Percentiles rank a stretch among this genome's conserved stretches.
Conservation (phyloP, 2,888 invertebrate genomes). For the Acronicta psi region DNA sequence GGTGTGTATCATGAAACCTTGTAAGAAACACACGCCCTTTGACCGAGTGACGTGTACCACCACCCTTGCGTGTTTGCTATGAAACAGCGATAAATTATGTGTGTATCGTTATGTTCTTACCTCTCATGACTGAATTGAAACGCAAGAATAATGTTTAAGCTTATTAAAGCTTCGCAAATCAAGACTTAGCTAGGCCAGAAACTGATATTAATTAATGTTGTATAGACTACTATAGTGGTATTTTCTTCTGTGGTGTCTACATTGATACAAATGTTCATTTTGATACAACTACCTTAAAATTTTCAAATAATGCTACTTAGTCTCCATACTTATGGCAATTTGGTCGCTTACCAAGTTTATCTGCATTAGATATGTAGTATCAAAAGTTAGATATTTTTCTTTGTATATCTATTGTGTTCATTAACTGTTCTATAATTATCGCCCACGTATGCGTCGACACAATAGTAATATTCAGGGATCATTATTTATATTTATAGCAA, state of each 20-base stretch:
- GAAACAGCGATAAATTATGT: conserved; percentile 47
- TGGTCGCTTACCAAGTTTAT: neutral
- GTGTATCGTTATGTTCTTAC: conserved; percentile 46
- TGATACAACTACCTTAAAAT: no score
- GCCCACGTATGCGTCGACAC: conserved; percentile 36
- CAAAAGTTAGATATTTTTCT: conserved; percentile 9
- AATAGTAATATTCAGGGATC: conserved; percentile 31
- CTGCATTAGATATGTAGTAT: conserved; percentile 5
- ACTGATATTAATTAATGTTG: neutral
- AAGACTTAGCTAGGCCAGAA: neutral
- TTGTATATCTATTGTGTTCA: conserved; percentile 12
- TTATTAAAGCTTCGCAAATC: conserved; percentile 21
- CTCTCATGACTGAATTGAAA: conserved; percentile 23
- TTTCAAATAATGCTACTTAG: no score
- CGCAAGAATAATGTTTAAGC: conserved; percentile 4
- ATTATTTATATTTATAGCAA: conserved; percentile 53
- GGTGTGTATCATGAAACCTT: conserved; percentile 49
- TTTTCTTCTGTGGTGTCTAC: no score
- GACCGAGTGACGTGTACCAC: conserved; percentile 41
- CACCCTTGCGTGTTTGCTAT: conserved; percentile 51
- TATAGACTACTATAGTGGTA: no score
- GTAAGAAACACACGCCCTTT: conserved; percentile 52
- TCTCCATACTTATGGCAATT: no score
- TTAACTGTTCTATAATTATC: conserved; percentile 38
- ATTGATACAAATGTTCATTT: no score